Percentiles rank a stretch among this genome's conserved stretches.
phyloP scores from a whole-genome alignment of 2,113 vertebrate genomes.

The Mola mola region DNA sequence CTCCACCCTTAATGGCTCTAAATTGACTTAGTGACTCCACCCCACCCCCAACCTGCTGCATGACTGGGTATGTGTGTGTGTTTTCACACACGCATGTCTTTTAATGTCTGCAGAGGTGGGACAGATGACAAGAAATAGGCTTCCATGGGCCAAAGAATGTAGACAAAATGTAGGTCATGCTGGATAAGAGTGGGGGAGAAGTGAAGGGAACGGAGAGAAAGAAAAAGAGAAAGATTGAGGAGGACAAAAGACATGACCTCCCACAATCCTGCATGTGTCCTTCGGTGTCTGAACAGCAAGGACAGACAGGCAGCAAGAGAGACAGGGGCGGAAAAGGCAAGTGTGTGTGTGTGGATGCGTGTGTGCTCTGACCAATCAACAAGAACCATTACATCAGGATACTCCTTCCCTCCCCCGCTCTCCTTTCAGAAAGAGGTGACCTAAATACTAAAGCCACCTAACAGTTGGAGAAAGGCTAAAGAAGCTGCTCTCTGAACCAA shows the following conservation, averaged over 20 bases:
- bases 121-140: conserved; percentile 12
- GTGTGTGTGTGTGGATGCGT: conserved; percentile 5
- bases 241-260: conserved; percentile 15
- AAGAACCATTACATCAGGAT: conserved; percentile 29
- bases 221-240: conserved; percentile 12
- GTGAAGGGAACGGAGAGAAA: conserved; percentile 21
- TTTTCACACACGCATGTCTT: conserved; percentile 7
- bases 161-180: conserved; percentile 65
- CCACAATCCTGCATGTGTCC: conserved; percentile 26
- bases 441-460: conserved; percentile 52
- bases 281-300: conserved; percentile 14
- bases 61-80: conserved; percentile 5
- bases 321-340: conserved; percentile 12
- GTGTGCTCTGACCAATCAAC: conserved; percentile 33
- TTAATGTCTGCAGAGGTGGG: conserved; percentile 17
- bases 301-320: conserved; percentile 6
- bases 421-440: conserved; percentile 52
- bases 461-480: conserved; percentile 40
- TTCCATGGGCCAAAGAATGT: conserved; percentile 11
- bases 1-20: conserved; percentile 59
- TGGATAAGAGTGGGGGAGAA: conserved; percentile 27
- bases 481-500: not conserved
- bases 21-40: conserved; percentile 59
- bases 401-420: conserved; percentile 36
- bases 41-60: conserved; percentile 25